Evolutionary conservation across 1,140 invertebrate genomes (phyloP), one percentile per base, ranked within the genome.

Genomic region (Delia radicum): DNA sequence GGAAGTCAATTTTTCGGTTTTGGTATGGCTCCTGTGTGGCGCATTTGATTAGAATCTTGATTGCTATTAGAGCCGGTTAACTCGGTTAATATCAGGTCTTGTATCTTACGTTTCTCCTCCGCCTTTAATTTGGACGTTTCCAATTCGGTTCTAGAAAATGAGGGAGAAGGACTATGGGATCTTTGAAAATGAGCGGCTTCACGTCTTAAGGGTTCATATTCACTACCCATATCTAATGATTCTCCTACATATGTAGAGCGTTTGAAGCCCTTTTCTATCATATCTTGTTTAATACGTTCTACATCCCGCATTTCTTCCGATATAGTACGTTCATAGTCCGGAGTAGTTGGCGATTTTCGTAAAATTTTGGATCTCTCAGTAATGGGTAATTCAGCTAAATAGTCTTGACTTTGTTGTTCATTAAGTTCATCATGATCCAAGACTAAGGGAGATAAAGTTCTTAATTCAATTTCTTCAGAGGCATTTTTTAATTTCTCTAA

Each of bases 171-270:
- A 63, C 80, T 85, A 0, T 76, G 76, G 15, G 83, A 85, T 21
- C 81, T 76, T 46, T 69, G 71, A 5, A 83, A 81, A 6, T 65
- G 42, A 6, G 78, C 79, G 0, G 76, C 74, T 33, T 81, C 75
- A 0, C 78, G 46, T 0, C 82, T 76, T 28, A 78, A 42, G 13
- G 80, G 46, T 24, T 74, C 75, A 27, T 78, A 82, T 24, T 85
- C 81, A 31, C 76, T 77, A n/a, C 76, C 78, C 5, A 82, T 69
- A 42, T 85, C 84, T 4, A 82, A 26, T 2, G 82, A 85, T 18
- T 84, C 82, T 0, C 84, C 84, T 2, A 85, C 84, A 61, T 85
- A 85, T 5, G 81, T 84, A 28, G 84, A 85, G 0, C 84, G 80
- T 76, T 84, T 85, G 12, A 85, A 85, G 8, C 80, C 82, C 3